Evolutionary conservation across 2,888 invertebrate genomes (phyloP).

Genomic region (Busseola fusca): DNA sequence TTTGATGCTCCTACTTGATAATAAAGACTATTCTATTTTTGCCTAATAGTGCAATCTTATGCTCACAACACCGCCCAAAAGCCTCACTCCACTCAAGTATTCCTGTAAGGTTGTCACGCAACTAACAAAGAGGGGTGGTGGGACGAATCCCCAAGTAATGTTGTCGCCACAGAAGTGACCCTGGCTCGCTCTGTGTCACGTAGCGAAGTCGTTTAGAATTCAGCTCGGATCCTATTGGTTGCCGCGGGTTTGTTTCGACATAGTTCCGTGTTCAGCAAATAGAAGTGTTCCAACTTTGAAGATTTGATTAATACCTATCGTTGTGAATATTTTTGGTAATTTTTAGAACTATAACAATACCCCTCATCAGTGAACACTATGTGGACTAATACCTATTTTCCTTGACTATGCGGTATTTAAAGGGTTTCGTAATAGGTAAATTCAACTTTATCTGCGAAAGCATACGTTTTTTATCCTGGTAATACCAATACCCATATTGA

Average conservation of each 20-base stretch:
- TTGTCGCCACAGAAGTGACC: conserved; percentile 45
- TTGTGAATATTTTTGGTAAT: background rate
- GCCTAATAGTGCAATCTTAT: background rate
- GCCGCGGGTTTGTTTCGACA: conserved; percentile 78
- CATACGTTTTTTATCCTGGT: background rate
- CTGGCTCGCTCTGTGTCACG: conserved; percentile 67
- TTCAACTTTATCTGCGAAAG: background rate
- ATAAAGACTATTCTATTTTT: background rate
- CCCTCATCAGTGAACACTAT: no score
- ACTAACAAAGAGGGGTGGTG: conserved; percentile 50
- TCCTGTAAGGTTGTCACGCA: conserved; percentile 42
- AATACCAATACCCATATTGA: background rate
- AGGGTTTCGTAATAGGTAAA: no score
- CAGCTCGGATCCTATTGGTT: conserved; percentile 70
- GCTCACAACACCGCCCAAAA: conserved; percentile 5
- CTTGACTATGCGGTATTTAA: no score
- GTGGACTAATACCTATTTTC: no score
- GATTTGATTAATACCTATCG: conserved; percentile 45
- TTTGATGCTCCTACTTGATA: background rate
- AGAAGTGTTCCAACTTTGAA: conserved; percentile 27
- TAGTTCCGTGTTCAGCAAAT: conserved; percentile 63
- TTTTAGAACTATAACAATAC: background rate
- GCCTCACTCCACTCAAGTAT: conserved; percentile 33
- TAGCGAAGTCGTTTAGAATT: conserved; percentile 81
- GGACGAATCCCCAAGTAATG: conserved; percentile 42